These are phyloP conservation scores for Caenorhabditis latens DNA, from an alignment of 1,140 invertebrate genomes.

Conservation along the genomic window DNA sequence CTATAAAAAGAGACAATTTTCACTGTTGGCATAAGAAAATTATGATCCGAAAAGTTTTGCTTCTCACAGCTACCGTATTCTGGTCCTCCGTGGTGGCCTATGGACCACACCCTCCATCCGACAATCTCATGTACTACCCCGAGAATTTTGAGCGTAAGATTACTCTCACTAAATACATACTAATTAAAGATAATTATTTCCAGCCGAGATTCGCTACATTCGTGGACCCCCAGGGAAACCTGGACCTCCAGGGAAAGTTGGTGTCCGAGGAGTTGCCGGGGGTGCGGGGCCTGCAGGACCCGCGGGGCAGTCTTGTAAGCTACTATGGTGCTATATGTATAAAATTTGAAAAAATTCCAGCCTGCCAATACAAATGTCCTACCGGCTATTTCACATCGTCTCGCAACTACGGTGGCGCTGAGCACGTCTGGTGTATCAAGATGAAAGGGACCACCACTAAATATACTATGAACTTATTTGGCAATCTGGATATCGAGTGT, in stretches of 20 bases:
- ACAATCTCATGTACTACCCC: not conserved
- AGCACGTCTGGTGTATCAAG: conserved; percentile 10
- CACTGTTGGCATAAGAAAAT: too few relatives aligned
- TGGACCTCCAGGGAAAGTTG: conserved; percentile 25
- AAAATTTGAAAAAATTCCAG: not conserved
- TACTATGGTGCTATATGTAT: not conserved
- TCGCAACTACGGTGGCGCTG: not conserved
- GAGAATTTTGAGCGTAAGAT: conserved; percentile 8
- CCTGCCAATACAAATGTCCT: conserved; percentile 7
- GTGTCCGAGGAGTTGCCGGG: not conserved
- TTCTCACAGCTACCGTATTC: not conserved
- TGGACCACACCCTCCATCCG: not conserved
- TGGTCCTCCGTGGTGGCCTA: not conserved
- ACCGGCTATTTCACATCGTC: not conserved
- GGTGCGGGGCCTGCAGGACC: not conserved
- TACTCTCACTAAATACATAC: not conserved
- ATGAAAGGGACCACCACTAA: not conserved
- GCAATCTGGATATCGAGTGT: conserved; percentile 21
- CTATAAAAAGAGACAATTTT: not conserved
- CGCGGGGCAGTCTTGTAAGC: not conserved
- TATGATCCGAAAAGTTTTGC: not conserved
- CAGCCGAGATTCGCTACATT: conserved; percentile 26
- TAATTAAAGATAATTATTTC: not conserved
- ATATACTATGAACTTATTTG: not conserved
- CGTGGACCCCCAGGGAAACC: conserved; percentile 24